Evolutionary conservation across 2,113 vertebrate genomes (phyloP), one percentile per base, ranked within the genome.

Genomic region (Macquaria australasica): DNA sequence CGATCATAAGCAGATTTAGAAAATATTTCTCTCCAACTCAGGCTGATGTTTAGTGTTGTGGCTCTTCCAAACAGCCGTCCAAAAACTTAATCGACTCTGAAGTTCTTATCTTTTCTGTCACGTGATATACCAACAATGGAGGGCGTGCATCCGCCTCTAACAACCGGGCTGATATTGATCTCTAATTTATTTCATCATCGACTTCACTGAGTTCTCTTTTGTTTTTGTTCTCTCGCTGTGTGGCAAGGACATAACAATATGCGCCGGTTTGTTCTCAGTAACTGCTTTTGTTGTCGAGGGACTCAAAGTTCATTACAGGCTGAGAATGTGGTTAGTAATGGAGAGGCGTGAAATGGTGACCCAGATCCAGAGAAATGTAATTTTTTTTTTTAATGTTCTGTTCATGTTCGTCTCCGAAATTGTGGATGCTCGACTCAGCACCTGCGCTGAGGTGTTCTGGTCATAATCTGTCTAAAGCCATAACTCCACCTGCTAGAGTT

Each of bases 111-210:
- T 87, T 66, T 56, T 63, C 77, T 4, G 73, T 83, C 68, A 31
- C 5, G 68, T 76, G 56, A 81, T 73, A 80, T 10, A 3, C n/a
- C 59, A 67, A 80, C 68, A 84, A 74, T 53, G 56, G 41, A 72
- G 74, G 69, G 28, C 50, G 34, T 60, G 53, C 67, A 31, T 55
- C 55, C 6, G 6, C 23, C 62, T 67, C 48, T 16, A 62, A 67
- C 80, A 62, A 45, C 41, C 11, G 1, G 11, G 56, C 79, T 75
- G 85, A 92, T 86, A 83, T 83, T 43, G 79, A 91, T 88, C 87
- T 87, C 45, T 85, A 88, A 86, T 83, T 87, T 87, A 82, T 89
- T 89, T 88, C 78, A 73, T 87, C 82, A 69, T 85, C 10, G 66
- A 73, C 73, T 76, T 73, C 70, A 86, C 69, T 87, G 76, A 84